Base-by-base conservation (phyloP, 2,113 vertebrate species). In the Nothobranchius furzeri region DNA sequence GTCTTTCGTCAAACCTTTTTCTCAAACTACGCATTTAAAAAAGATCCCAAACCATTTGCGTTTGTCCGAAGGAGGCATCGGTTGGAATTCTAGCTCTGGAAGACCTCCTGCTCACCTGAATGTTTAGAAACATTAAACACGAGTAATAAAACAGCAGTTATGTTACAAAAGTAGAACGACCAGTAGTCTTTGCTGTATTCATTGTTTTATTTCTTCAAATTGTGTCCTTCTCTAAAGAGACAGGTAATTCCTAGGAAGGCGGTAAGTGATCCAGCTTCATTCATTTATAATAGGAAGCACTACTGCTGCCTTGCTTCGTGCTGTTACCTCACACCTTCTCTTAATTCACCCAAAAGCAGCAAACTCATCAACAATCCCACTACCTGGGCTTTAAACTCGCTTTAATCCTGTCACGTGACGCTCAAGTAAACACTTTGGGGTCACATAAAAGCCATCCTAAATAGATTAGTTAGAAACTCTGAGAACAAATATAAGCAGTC, bases 171-270 rank as follows among this genome's bases (percentile, higher is more conserved):
- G 9, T 20, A 51, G 7, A n/a, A 17, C 36, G 12, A 57, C 3
- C 8, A 46, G 59, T 1, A 37, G 43, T 45, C 12, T 10, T 45
- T 45, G 9, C 12, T 11, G 9, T 12, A 45, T 10, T 45, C 4
- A 45, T 36, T n/a, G 0, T 64, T 61, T 17, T 61, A 48, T 59
- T 3, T 30, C 64, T 76, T 67, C 80, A 54, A 20, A 14, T 67
- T 58, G 14, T 12, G 10, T 20, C 35, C 60, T 48, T 36, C 52
- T 84, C 80, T 88, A 75, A 53, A 56, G 55, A 86, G 84, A 76
- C 84, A 64, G 62, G 65, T 67, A 69, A 78, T 86, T 90, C 84
- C 82, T 68, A 79, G 85, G 78, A 81, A 75, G 68, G 53, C 69
- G 56, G 85, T 76, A 87, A 89, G 61, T 69, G 76, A 83, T 66